A percentile compares a stretch with the other conserved stretches of the same genome.
phyloP scores from a whole-genome alignment of 1,140 invertebrate species.

The Drosophila sturtevanti region DNA sequence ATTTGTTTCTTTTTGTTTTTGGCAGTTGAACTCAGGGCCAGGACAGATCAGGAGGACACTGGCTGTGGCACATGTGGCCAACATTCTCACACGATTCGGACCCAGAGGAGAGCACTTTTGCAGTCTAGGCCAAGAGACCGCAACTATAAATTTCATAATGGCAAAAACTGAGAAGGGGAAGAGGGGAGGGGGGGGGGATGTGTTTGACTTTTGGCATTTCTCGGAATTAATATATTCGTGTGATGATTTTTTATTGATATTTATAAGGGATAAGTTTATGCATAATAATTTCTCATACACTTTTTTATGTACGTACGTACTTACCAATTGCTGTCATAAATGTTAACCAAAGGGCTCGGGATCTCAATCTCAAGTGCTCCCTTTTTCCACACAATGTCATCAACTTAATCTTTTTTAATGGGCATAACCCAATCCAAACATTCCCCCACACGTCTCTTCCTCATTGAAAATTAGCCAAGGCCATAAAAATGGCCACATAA shows the following conservation, averaged over 20 bases:
- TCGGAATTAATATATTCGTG: constrained; percentile 81
- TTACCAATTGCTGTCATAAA: constrained; percentile 51
- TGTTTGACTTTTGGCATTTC: constrained; percentile 52
- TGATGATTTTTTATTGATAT: constrained; percentile 80
- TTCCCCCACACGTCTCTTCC: background rate
- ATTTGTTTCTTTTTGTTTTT: constrained; percentile 43
- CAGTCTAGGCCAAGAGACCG: constrained; percentile 57
- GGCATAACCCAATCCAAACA: constrained; percentile 19
- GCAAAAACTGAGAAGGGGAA: constrained; percentile 12
- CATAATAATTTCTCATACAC: constrained; percentile 7
- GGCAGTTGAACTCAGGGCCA: constrained; percentile 72
- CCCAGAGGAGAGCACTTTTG: constrained; percentile 30
- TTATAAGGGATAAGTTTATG: constrained; percentile 25
- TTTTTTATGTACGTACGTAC: background rate
- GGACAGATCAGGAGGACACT: constrained; percentile 31
- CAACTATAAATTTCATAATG: constrained; percentile 80
- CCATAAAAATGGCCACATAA: constrained; percentile 65
- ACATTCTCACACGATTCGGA: constrained; percentile 76
- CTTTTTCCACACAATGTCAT: constrained; percentile 45
- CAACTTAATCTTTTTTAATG: constrained; percentile 79
- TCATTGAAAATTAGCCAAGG: constrained; percentile 53
- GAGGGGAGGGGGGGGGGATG: too few species aligned
- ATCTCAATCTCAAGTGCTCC: constrained; percentile 18
- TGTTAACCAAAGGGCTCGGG: constrained; percentile 40
- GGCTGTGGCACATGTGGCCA: constrained; percentile 68